These are phyloP conservation scores for Thaumetopoea pityocampa DNA, from an alignment of 1,140 invertebrate genomes.

Conservation along the genomic window DNA sequence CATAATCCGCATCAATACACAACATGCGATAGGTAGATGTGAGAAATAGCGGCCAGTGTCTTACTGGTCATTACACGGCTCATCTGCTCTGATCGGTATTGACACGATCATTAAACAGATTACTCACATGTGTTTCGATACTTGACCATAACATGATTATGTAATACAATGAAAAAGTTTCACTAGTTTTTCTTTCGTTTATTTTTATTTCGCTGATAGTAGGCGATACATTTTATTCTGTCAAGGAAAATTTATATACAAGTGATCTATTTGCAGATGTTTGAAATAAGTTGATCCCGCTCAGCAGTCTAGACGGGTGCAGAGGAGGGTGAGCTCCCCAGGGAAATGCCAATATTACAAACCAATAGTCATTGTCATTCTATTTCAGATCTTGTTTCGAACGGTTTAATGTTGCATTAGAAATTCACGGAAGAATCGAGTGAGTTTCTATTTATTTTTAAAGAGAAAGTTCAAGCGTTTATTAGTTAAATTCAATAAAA, in stretches of 20 bases:
- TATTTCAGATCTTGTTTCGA: conserved; percentile 7
- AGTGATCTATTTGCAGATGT: conserved; percentile 32
- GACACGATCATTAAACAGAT: conserved; percentile 17
- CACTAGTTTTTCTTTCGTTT: not conserved
- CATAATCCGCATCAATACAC: conserved; percentile 4
- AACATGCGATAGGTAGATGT: conserved; percentile 8
- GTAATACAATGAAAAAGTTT: conserved; percentile 1
- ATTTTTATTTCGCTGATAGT: conserved; percentile 1
- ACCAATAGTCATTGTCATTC: conserved; percentile 46
- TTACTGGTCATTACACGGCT: conserved; percentile 11
- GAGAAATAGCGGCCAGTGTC: conserved; percentile 13
- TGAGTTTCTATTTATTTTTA: not conserved
- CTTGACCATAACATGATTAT: conserved; percentile 1
- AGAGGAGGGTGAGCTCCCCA: conserved; percentile 34
- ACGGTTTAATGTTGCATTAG: conserved; percentile 4
- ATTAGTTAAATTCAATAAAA: conserved; percentile 1
- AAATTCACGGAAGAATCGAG: not conserved
- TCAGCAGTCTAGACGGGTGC: conserved; percentile 53
- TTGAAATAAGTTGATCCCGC: conserved; percentile 44
- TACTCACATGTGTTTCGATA: conserved; percentile 8
- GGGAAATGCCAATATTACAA: conserved; percentile 50
- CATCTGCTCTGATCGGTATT: conserved; percentile 15
- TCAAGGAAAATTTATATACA: conserved; percentile 29
- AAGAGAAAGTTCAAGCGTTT: not conserved
- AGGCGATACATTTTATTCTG: conserved; percentile 22